These are phyloP conservation scores for Melanophora roralis DNA, from an alignment of 2,888 invertebrate species.

Conservation along the genomic window DNA sequence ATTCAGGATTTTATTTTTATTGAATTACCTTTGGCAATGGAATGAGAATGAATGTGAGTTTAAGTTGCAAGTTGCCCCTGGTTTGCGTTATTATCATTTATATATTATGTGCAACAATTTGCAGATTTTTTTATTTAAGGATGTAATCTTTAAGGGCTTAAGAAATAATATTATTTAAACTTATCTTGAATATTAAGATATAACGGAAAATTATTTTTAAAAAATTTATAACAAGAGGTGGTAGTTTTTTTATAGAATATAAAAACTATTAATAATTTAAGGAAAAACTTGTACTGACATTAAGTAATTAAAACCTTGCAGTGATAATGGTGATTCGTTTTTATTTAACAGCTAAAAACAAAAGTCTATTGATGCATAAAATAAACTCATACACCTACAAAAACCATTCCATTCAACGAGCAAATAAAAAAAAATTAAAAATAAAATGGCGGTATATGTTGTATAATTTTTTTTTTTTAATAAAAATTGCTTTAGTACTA, in stretches of 20 bases:
- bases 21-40: constrained; percentile 18
- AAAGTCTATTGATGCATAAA: constrained; percentile 32
- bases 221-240: too few relatives aligned
- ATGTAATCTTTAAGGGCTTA: background rate
- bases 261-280: too few relatives aligned
- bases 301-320: background rate
- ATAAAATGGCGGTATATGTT: background rate
- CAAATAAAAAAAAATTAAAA: background rate
- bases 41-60: background rate
- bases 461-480: too few relatives aligned
- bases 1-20: constrained; percentile 18
- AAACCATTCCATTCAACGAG: too few relatives aligned
- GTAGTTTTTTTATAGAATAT: too few relatives aligned
- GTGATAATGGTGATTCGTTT: constrained; percentile 2
- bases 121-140: constrained; percentile 9
- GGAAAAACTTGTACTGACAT: too few relatives aligned
- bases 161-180: too few relatives aligned
- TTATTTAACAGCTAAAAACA: constrained; percentile 2
- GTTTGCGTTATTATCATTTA: background rate
- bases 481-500: too few relatives aligned
- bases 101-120: constrained; percentile 5
- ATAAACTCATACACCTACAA: constrained; percentile 14
- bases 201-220: too few relatives aligned
- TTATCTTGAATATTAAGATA: too few relatives aligned
- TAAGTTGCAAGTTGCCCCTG: background rate